phyloP scores from a whole-genome alignment of 2,888 invertebrate genomes.

The Drosophila neotestacea region DNA sequence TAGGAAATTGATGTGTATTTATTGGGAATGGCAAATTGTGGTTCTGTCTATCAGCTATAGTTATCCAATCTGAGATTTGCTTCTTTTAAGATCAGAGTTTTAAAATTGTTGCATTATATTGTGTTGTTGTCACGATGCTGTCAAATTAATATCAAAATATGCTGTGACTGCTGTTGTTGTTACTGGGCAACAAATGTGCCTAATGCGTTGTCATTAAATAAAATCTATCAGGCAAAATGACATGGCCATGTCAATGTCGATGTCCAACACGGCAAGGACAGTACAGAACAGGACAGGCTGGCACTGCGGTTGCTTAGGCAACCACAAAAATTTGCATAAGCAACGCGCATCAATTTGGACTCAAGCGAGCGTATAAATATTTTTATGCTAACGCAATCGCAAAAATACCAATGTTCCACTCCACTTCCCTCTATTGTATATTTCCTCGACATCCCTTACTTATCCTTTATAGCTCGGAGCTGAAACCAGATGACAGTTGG shows the following conservation, averaged over 20 bases:
- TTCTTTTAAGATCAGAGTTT: conserved; percentile 4
- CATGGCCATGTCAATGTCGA: conserved; percentile 43
- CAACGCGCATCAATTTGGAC: conserved; percentile 73
- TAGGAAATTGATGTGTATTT: neutral
- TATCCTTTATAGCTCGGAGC: conserved; percentile 6
- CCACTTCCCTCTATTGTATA: neutral
- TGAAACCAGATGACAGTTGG: neutral
- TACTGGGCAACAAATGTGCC: conserved; percentile 67
- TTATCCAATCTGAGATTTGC: conserved; percentile 28
- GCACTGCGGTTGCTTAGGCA: conserved; percentile 65
- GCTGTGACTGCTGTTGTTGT: conserved; percentile 21
- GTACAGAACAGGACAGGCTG: conserved; percentile 9
- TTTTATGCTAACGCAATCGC: conserved; percentile 69
- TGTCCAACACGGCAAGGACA: conserved; percentile 29
- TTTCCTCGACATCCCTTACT: neutral
- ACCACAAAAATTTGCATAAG: conserved; percentile 74
- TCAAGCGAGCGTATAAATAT: conserved; percentile 76
- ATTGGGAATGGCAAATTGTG: conserved; percentile 38
- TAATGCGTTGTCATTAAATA: conserved; percentile 76
- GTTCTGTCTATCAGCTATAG: neutral
- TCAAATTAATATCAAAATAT: conserved; percentile 48
- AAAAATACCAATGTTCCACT: conserved; percentile 27
- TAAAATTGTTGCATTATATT: conserved; percentile 11
- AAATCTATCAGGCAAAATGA: conserved; percentile 73
- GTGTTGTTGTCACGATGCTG: conserved; percentile 8